Conservation (phyloP, 2,888 invertebrate species). For the Agonopterix heracliana region DNA sequence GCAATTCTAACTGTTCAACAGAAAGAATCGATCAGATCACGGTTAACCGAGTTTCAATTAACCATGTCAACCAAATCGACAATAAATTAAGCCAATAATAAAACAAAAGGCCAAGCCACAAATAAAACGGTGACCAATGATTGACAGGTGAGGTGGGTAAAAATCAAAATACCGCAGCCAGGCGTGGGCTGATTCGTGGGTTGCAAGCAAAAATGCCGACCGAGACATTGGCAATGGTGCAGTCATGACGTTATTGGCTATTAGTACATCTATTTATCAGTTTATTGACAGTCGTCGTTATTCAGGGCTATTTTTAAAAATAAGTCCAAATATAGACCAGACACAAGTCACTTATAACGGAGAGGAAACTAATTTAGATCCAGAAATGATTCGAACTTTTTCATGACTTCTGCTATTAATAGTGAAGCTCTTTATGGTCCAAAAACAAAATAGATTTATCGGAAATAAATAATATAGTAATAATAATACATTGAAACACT, state of each 20-base stretch:
- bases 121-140: constrained; percentile 27
- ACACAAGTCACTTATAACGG: no score
- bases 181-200: constrained; percentile 50
- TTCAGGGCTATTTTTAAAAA: constrained; percentile 3
- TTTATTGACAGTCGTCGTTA: constrained; percentile 3
- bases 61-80: constrained; percentile 6
- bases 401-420: no score
- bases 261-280: constrained; percentile 9
- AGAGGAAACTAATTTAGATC: no score
- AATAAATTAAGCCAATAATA: no score
- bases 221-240: constrained; percentile 20
- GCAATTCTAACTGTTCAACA: no score
- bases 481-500: no score
- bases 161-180: constrained; percentile 41
- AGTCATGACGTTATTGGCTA: constrained; percentile 4
- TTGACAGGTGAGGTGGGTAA: constrained; percentile 27
- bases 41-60: constrained; percentile 2
- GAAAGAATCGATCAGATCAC: no score
- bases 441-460: no score
- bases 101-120: constrained; percentile 25
- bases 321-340: constrained; percentile 3
- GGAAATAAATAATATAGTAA: no score
- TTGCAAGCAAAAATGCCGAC: constrained; percentile 13
- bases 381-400: no score
- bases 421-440: no score